These are phyloP conservation scores for Mythimna albipuncta DNA, from an alignment of 2,888 invertebrate genomes.

Conservation along the genomic window DNA sequence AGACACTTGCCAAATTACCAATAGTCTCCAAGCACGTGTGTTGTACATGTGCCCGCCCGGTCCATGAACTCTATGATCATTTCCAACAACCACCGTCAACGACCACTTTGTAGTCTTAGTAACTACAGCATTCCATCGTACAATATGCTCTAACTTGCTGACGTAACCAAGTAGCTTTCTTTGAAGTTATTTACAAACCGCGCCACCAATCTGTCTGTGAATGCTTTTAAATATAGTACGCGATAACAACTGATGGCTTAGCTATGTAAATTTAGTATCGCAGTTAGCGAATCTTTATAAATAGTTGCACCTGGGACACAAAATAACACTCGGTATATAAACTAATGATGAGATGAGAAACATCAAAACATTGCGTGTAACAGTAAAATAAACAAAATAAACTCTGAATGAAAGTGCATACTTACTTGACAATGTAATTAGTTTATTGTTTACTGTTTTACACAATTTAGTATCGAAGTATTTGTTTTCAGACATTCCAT, in stretches of 20 bases:
- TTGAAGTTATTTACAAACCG: slow-evolving; percentile 32
- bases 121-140: slow-evolving; percentile 15
- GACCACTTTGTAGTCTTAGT: not conserved
- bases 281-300: slow-evolving; percentile 31
- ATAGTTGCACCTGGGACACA: slow-evolving; percentile 33
- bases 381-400: slow-evolving; percentile 42
- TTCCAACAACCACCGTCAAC: slow-evolving; percentile 11
- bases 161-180: slow-evolving; percentile 22
- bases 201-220: slow-evolving; percentile 40
- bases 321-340: slow-evolving; percentile 27
- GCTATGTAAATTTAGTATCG: slow-evolving; percentile 26
- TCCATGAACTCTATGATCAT: slow-evolving; percentile 27
- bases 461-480: slow-evolving; percentile 38
- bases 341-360: slow-evolving; percentile 31
- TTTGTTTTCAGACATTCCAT: slow-evolving; percentile 30
- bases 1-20: slow-evolving; percentile 32
- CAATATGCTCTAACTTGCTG: slow-evolving; percentile 20
- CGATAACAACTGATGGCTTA: slow-evolving; percentile 18
- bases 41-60: not conserved
- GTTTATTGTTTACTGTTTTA: slow-evolving; percentile 46
- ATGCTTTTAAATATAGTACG: slow-evolving; percentile 42
- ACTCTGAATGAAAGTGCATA: slow-evolving; percentile 43
- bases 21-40: slow-evolving; percentile 15
- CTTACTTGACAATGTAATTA: slow-evolving; percentile 53
- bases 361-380: slow-evolving; percentile 25